Base-by-base conservation (phyloP, 2,113 vertebrate species). In the Anarrhichthys ocellatus region DNA sequence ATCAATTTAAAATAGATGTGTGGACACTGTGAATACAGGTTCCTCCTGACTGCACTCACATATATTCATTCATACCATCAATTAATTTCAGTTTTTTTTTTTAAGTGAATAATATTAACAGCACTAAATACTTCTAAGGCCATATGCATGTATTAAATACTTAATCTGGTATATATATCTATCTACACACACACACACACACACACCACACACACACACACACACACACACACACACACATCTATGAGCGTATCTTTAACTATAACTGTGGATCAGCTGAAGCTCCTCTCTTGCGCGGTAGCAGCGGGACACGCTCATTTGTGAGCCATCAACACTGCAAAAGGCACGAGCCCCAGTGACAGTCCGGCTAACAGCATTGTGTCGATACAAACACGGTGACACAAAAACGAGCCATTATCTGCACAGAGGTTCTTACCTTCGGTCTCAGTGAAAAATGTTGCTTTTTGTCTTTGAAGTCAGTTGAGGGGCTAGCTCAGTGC, bases 401-500 rank as follows among this genome's bases (percentile, higher is more conserved):
- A 17, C 27, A 15, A 7, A 52, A 1, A 34, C 24, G 24, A 27
- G 24, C 24, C 24, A 13, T 14, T 0, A 14, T 27, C 24, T 5
- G 24, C 4, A 32, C 36, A 7, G 10, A 4, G 5, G 6, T 24
- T 24, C 64, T 27, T 68, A 92, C 91, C 89, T 82, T 27, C 5
- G 50, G 40, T 81, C 15, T 58, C 36, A 15, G 52, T 24, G 63
- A 62, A 73, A 54, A 80, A 27, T 54, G 81, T 18, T 0, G 56
- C 24, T 59, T 70, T 71, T 72, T 75, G 52, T 83, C 52, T 85
- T 15, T 59, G 56, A 5, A 27, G 61, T 61, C 61, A 84, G 83
- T 29, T 67, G 69, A 82, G 66, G 59, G 84, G 89, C 89, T 91
- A 91, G 91, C 91, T 91, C 88, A 87, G 24, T 5, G 22, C 11